phyloP scores from a whole-genome alignment of 2,113 vertebrate species.

The Pelmatolapia mariae region DNA sequence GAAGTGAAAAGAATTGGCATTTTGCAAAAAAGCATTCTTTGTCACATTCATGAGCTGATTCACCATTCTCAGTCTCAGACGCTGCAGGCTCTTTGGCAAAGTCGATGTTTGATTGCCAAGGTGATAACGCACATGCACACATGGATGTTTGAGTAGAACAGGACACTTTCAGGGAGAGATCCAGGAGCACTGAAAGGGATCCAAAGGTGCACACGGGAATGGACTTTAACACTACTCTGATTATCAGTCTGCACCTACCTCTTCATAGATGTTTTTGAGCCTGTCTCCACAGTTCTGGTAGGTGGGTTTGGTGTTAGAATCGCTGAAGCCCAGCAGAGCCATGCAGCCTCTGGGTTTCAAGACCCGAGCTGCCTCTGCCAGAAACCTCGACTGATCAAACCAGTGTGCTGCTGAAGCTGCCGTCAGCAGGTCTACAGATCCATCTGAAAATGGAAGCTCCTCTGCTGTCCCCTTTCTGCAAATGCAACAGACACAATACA shows the following conservation, averaged over 20 bases:
- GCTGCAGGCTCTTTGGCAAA: neutral
- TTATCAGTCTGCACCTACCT: conserved; percentile 58
- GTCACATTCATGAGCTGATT: neutral
- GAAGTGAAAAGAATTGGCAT: neutral
- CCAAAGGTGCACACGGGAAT: neutral
- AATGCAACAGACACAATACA: neutral
- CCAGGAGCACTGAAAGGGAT: neutral
- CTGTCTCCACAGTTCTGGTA: conserved; percentile 65
- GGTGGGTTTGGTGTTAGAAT: conserved; percentile 1
- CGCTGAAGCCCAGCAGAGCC: conserved; percentile 65
- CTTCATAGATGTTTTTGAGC: conserved; percentile 56
- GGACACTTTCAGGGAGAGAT: neutral
- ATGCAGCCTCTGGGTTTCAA: conserved; percentile 73
- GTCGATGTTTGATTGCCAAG: neutral
- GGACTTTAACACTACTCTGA: neutral
- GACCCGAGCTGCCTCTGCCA: conserved; percentile 68
- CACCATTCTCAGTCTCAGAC: accelerated
- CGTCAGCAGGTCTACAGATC: conserved; percentile 75
- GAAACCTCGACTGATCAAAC: conserved; percentile 70
- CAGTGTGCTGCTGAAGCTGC: conserved; percentile 76
- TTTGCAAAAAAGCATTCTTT: neutral
- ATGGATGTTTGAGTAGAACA: neutral
- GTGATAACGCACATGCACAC: neutral
- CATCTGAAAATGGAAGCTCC: conserved; percentile 67
- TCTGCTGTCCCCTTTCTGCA: conserved; percentile 73